phyloP scores from a whole-genome alignment of 2,113 vertebrate species.

The Cottus gobio region DNA sequence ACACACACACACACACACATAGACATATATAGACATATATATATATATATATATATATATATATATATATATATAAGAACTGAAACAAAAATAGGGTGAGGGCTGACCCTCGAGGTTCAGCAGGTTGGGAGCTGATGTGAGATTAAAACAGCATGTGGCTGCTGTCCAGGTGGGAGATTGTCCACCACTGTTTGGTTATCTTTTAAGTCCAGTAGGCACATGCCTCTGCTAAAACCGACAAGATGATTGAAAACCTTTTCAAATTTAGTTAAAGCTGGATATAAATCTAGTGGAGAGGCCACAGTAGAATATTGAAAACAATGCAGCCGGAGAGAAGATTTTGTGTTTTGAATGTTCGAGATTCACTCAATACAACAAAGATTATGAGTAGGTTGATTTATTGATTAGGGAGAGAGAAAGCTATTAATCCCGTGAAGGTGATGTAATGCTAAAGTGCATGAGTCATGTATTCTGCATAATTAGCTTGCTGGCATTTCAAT shows the following conservation, averaged over 20 bases:
- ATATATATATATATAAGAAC: not conserved
- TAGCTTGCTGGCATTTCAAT: not conserved
- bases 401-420: not conserved
- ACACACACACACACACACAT: not conserved
- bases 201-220: slow-evolving; percentile 35
- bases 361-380: not conserved
- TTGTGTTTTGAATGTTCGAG: not conserved
- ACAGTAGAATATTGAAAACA: slow-evolving; percentile 3
- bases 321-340: slow-evolving; percentile 17
- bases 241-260: slow-evolving; percentile 42
- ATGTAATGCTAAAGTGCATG: not conserved
- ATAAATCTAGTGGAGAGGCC: slow-evolving; percentile 7
- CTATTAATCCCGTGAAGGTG: not conserved
- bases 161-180: slow-evolving; percentile 37
- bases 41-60: too few relatives aligned
- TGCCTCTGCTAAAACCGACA: slow-evolving; percentile 14
- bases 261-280: slow-evolving; percentile 18
- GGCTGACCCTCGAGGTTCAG: not conserved
- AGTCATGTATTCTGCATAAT: not conserved
- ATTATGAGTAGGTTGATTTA: not conserved
- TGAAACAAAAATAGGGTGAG: not conserved
- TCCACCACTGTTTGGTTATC: not conserved
- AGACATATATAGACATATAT: too few relatives aligned
- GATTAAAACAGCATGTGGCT: slow-evolving; percentile 54
- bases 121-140: slow-evolving; percentile 19